These are phyloP conservation scores for Mirza zaza DNA, from an alignment of 2,113 vertebrate genomes.

Conservation along the genomic window DNA sequence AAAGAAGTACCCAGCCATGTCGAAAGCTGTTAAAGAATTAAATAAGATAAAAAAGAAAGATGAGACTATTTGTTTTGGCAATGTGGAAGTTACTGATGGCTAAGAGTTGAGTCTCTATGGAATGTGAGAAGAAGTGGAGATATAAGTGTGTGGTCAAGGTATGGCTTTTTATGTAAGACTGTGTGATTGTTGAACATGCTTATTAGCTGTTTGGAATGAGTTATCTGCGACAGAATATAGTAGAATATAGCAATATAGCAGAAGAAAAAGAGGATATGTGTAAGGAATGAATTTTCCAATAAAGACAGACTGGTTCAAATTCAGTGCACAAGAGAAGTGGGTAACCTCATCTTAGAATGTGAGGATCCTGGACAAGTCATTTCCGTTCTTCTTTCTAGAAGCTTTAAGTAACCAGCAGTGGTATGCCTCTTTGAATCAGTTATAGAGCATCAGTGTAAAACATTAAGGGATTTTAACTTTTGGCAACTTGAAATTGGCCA, in stretches of 20 bases:
- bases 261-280: background rate
- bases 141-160: background rate
- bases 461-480: background rate
- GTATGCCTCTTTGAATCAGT: background rate
- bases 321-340: background rate
- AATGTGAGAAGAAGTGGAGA: background rate
- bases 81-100: background rate
- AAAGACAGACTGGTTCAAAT: background rate
- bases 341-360: background rate
- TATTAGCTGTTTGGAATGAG: background rate
- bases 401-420: background rate
- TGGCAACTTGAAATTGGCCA: background rate
- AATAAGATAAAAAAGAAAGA: background rate
- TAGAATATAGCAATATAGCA: background rate
- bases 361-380: background rate
- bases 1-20: rapidly evolving
- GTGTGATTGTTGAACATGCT: background rate
- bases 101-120: background rate
- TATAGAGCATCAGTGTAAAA: background rate
- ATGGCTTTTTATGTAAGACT: background rate
- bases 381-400: background rate
- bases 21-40: background rate
- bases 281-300: background rate
- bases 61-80: background rate
- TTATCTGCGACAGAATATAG: background rate